phyloP scores from a whole-genome alignment of 2,888 invertebrate genomes.

The Theretra japonica region DNA sequence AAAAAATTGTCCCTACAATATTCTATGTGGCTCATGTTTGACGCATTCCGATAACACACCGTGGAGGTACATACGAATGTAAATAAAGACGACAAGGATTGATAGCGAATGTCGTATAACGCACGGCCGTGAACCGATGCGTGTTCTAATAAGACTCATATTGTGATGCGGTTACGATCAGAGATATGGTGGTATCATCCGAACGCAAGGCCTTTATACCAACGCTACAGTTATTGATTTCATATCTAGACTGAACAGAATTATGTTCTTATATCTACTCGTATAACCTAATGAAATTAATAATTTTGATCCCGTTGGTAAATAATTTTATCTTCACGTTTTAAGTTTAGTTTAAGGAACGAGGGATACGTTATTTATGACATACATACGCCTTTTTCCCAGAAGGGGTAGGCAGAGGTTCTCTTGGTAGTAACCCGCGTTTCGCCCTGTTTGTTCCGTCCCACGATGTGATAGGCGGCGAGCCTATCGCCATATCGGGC shows the following conservation, averaged over 20 bases:
- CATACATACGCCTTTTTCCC: too few relatives aligned
- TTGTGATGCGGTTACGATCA: conserved; percentile 38
- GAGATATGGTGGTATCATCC: conserved; percentile 39
- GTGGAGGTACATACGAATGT: neutral
- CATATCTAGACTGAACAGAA: conserved; percentile 1
- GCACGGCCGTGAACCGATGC: conserved; percentile 54
- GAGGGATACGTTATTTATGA: too few relatives aligned
- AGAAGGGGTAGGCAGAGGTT: too few relatives aligned
- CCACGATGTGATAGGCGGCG: too few relatives aligned
- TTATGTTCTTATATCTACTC: too few relatives aligned
- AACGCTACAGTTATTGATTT: neutral
- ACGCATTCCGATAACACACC: neutral
- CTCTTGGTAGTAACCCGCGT: too few relatives aligned
- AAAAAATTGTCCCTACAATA: neutral
- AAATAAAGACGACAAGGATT: conserved; percentile 6
- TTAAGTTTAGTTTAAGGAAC: too few relatives aligned
- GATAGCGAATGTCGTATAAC: conserved; percentile 35
- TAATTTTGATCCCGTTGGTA: too few relatives aligned
- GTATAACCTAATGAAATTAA: too few relatives aligned
- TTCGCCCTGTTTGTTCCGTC: too few relatives aligned
- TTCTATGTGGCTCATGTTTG: neutral
- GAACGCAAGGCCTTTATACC: conserved; percentile 38
- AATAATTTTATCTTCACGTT: too few relatives aligned
- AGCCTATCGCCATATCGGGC: too few relatives aligned
- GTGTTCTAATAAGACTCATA: conserved; percentile 53